phyloP scores from a whole-genome alignment of 1,140 invertebrate species.

The Gryllus bimaculatus region DNA sequence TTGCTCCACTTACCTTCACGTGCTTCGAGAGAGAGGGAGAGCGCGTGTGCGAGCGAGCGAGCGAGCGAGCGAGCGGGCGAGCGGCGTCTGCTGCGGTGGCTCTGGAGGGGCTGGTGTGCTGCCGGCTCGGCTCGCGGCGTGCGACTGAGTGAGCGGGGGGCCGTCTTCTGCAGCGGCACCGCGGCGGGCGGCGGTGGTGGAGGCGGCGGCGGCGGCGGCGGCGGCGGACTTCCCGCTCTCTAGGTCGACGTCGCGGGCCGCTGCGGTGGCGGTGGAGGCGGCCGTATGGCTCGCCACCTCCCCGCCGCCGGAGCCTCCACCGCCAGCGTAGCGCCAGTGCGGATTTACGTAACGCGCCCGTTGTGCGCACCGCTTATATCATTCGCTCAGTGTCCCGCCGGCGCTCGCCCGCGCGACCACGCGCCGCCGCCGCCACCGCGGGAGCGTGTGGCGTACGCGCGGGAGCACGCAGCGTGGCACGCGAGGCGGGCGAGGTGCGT shows the following conservation, averaged over 20 bases:
- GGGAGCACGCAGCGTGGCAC: not conserved
- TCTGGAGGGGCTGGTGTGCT: not conserved
- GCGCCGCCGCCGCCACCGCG: too few relatives aligned
- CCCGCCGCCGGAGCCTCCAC: too few relatives aligned
- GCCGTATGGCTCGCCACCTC: not conserved
- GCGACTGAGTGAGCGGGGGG: not conserved
- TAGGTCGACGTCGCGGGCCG: not conserved
- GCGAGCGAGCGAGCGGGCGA: not conserved
- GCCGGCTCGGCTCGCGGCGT: too few relatives aligned
- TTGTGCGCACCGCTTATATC: too few relatives aligned
- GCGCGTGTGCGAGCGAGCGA: not conserved
- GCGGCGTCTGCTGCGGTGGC: not conserved
- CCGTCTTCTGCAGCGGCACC: too few relatives aligned
- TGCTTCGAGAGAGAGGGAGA: not conserved
- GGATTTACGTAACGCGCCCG: not conserved
- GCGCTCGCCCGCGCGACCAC: not conserved
- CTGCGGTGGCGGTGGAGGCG: not conserved
- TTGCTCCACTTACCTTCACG: slow-evolving; percentile 3
- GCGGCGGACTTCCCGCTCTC: not conserved
- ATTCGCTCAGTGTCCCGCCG: too few relatives aligned
- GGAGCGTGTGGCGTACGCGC: too few relatives aligned
- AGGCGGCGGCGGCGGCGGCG: too few relatives aligned
- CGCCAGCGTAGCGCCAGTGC: too few relatives aligned
- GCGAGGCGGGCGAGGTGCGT: not conserved
- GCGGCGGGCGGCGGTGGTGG: too few relatives aligned